Evolutionary conservation across 2,797 vertebrate genomes (phyloP).

Genomic region (Sebastes oblongus): DNA sequence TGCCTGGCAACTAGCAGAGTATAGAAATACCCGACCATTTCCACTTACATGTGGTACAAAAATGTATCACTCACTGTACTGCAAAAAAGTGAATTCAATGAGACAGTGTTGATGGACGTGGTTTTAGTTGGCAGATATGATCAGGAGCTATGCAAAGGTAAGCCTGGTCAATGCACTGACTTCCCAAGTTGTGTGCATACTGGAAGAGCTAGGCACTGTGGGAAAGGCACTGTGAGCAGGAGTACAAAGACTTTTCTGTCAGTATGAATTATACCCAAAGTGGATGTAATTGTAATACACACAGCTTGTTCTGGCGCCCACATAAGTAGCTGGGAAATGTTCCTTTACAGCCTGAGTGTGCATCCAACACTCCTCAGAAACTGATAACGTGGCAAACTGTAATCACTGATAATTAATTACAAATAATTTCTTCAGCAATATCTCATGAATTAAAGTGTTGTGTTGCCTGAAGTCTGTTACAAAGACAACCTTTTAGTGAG

Average conservation of each 20-base stretch:
- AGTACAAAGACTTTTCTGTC: constrained; percentile 10
- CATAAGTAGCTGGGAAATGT: background rate
- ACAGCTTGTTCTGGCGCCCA: background rate
- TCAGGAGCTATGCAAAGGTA: background rate
- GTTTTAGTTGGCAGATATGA: background rate
- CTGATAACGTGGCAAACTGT: background rate
- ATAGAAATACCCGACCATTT: background rate
- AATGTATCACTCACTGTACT: background rate
- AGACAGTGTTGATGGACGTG: background rate
- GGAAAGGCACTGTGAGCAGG: background rate
- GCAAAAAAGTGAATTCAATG: background rate
- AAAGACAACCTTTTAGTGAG: background rate
- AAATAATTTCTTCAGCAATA: background rate
- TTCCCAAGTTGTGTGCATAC: background rate
- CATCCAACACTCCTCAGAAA: background rate
- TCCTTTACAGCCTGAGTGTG: background rate
- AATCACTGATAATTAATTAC: background rate
- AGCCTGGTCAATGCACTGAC: background rate
- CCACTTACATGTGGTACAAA: background rate
- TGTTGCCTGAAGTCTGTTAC: background rate
- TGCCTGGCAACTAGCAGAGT: background rate
- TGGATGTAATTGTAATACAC: background rate
- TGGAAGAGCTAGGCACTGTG: background rate
- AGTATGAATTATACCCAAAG: constrained; percentile 18
- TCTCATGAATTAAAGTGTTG: background rate